A percentile compares a stretch with the other conserved stretches of the same genome.
Conservation (phyloP, 2,888 invertebrate genomes). For the Stenurella melanura region DNA sequence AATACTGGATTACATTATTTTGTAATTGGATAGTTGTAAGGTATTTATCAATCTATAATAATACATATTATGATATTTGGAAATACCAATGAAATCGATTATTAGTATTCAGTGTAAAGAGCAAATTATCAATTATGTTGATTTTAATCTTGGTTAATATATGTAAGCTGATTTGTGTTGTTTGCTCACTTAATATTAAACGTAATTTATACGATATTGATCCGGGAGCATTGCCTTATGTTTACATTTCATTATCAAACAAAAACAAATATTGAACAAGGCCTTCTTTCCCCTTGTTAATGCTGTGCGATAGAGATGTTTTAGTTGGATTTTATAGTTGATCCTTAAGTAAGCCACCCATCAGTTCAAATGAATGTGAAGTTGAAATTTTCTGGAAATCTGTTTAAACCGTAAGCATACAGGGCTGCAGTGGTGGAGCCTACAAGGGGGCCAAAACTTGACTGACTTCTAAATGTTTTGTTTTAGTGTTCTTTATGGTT, state of each 20-base stretch:
- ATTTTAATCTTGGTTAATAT: neutral
- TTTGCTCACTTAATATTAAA: conserved; percentile 55
- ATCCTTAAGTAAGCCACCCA: conserved; percentile 9
- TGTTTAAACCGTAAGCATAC: too few species aligned
- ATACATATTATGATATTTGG: too few species aligned
- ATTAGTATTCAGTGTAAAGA: neutral
- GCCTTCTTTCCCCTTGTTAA: conserved; percentile 44
- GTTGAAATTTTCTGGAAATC: too few species aligned
- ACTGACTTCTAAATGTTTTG: too few species aligned
- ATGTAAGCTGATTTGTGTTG: conserved; percentile 31
- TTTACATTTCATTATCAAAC: conserved; percentile 63
- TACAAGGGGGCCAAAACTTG: too few species aligned
- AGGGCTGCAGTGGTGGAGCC: too few species aligned
- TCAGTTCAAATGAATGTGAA: neutral
- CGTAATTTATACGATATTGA: conserved; percentile 57
- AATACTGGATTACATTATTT: too few species aligned
- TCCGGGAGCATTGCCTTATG: conserved; percentile 55
- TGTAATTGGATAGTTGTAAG: too few species aligned
- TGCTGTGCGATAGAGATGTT: conserved; percentile 42
- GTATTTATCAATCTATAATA: too few species aligned
- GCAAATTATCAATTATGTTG: neutral
- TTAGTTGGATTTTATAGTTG: conserved; percentile 38
- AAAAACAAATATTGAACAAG: conserved; percentile 58
- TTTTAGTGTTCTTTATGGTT: too few species aligned
- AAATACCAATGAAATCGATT: too few species aligned